Base-by-base conservation (phyloP, 2,113 vertebrate species). In the Limanda limanda region DNA sequence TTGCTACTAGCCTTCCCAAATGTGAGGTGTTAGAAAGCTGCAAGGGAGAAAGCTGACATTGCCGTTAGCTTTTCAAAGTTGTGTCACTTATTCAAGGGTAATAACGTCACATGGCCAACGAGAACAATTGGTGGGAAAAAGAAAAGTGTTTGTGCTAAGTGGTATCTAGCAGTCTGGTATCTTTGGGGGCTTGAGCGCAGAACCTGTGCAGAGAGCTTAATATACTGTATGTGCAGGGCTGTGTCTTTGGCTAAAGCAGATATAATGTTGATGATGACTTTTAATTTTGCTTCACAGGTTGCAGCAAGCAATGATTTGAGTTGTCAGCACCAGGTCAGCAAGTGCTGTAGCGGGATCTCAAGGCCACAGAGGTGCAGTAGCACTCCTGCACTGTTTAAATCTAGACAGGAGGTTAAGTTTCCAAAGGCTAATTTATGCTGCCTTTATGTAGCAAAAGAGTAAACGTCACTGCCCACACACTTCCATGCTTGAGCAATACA, bases 41-140 rank as follows among this genome's bases (percentile, higher is more conserved):
- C 78, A 81, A 62, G 71, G 71, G 77, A 90, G 85, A 88, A 89
- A 85, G 79, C 85, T 79, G 82, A 87, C 76, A 77, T 74, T 85
- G 84, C 79, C 77, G 72, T 56, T 68, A 71, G 74, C 62, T 89
- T 86, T 91, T 86, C 51, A 78, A 85, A 86, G 68, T 83, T 83
- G 82, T 85, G 81, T 78, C 78, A 82, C 84, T 92, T 83, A 86
- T 67, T 76, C 78, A 27, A 57, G 78, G 86, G 86, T 90, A 62
- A 78, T 78, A 48, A 67, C 37, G 54, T 77, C 71, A 69, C 47
- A n/a, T 71, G n/a, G 63, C 69, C 68, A 75, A 21, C 17, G 35
- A 60, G 58, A 55, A 68, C n/a, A 58, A 78, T 40, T 74, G 58
- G 51, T 55, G 25, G 9, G 9, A 21, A 81, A 55, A 79, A 68